Conservation (phyloP, 2,888 invertebrate species). For the Aphrophora alni region DNA sequence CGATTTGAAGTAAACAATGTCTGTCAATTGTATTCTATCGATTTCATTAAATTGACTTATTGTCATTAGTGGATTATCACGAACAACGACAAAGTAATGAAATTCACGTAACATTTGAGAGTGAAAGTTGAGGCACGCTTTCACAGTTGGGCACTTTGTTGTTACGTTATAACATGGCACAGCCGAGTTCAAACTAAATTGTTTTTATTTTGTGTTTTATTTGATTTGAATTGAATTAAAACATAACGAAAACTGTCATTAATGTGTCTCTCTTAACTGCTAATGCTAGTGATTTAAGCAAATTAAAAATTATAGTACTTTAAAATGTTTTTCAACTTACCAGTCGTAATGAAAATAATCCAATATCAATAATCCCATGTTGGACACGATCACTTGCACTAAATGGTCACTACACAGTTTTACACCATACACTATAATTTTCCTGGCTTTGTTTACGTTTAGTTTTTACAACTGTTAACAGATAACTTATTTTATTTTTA, state of each 20-base stretch:
- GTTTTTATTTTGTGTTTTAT: too few species aligned
- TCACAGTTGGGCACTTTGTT: neutral
- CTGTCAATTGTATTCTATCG: too few species aligned
- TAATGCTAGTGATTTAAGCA: too few species aligned
- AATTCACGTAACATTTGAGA: neutral
- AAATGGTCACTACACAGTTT: slow-evolving; percentile 29
- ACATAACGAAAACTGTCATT: too few species aligned
- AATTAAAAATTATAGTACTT: too few species aligned
- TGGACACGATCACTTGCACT: neutral
- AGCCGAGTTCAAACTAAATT: too few species aligned
- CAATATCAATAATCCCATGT: slow-evolving; percentile 32
- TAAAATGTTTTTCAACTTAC: slow-evolving; percentile 12
- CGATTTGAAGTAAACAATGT: too few species aligned
- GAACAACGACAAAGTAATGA: neutral
- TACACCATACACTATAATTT: slow-evolving; percentile 2
- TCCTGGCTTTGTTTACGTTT: neutral
- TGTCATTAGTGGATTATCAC: too few species aligned
- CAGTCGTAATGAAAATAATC: slow-evolving; percentile 29
- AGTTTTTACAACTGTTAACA: neutral
- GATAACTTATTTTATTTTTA: neutral
- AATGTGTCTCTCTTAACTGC: too few species aligned
- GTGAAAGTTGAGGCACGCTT: slow-evolving; percentile 9
- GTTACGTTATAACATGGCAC: neutral
- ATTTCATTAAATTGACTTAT: too few species aligned
- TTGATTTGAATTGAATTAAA: too few species aligned